These are phyloP conservation scores for Rutilus rutilus DNA, from an alignment of 2,113 vertebrate genomes.

Conservation along the genomic window DNA sequence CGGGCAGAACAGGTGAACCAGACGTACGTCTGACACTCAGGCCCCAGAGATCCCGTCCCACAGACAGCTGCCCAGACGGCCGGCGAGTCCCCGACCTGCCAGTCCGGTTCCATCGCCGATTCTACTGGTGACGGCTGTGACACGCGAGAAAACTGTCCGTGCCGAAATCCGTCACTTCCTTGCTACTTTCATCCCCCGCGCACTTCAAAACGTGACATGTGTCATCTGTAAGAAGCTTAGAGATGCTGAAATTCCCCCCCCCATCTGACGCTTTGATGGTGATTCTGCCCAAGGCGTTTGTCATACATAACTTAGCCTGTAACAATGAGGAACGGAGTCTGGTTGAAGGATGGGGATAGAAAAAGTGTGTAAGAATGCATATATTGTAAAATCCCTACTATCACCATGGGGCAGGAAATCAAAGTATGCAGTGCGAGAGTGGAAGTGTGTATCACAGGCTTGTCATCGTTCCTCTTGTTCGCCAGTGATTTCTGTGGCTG, in stretches of 20 bases:
- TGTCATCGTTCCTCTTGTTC: slow-evolving; percentile 81
- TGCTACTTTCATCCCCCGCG: slow-evolving; percentile 79
- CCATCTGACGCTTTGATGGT: slow-evolving; percentile 81
- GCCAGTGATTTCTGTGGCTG: slow-evolving; percentile 73
- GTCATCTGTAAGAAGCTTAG: slow-evolving; percentile 83
- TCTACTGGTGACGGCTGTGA: slow-evolving; percentile 71
- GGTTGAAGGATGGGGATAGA: slow-evolving; percentile 63
- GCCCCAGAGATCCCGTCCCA: slow-evolving; percentile 61
- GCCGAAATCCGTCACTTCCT: slow-evolving; percentile 72
- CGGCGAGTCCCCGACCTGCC: slow-evolving; percentile 65
- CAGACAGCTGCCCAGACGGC: slow-evolving; percentile 68
- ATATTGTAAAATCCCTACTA: slow-evolving; percentile 82
- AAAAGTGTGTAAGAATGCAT: slow-evolving; percentile 76
- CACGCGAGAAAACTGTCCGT: slow-evolving; percentile 69
- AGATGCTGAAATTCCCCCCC: slow-evolving; percentile 76
- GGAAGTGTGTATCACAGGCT: slow-evolving; percentile 78
- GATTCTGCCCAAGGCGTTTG: slow-evolving; percentile 82
- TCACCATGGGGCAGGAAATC: slow-evolving; percentile 86
- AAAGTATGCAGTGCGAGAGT: slow-evolving; percentile 79
- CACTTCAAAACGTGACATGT: slow-evolving; percentile 81
- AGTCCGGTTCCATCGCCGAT: slow-evolving; percentile 72
- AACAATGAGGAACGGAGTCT: slow-evolving; percentile 84
- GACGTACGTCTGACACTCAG: slow-evolving; percentile 58
- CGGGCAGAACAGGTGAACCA: slow-evolving; percentile 52
- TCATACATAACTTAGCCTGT: slow-evolving; percentile 86